These are phyloP conservation scores for Drosophila meridionalis DNA, from an alignment of 2,888 invertebrate genomes.

Conservation along the genomic window DNA sequence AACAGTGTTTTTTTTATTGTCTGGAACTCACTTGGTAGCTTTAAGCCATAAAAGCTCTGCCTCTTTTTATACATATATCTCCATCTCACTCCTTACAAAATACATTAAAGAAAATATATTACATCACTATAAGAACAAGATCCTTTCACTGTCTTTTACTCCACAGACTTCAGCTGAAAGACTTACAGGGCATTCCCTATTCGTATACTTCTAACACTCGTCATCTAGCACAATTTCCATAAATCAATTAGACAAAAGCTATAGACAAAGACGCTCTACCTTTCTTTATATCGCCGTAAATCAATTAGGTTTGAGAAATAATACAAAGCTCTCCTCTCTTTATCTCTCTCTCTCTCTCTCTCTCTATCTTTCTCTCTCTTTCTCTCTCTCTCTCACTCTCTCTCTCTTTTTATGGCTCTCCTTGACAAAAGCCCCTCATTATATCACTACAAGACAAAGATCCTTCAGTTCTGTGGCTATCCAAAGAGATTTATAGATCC, in stretches of 20 bases:
- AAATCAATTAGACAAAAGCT: slow-evolving; percentile 1
- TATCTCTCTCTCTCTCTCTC: not conserved
- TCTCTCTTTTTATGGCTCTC: not conserved
- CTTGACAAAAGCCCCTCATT: not conserved
- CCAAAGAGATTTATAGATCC: not conserved
- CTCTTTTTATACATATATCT: no score
- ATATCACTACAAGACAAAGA: slow-evolving; percentile 7
- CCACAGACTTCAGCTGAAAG: no score
- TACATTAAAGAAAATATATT: no score
- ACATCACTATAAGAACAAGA: no score
- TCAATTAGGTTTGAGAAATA: not conserved
- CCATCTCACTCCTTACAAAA: no score
- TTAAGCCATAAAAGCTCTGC: no score
- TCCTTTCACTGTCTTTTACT: no score
- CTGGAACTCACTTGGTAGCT: no score
- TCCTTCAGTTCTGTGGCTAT: slow-evolving; percentile 5
- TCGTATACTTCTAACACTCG: not conserved
- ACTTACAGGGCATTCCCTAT: slow-evolving; percentile 1
- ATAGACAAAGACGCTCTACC: not conserved
- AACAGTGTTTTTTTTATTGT: no score
- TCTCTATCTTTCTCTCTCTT: not conserved
- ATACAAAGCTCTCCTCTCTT: not conserved
- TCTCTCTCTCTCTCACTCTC: not conserved
- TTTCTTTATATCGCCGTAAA: not conserved
- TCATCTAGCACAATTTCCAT: not conserved